Conservation (phyloP, 2,113 vertebrate genomes). For the Lontra canadensis region DNA sequence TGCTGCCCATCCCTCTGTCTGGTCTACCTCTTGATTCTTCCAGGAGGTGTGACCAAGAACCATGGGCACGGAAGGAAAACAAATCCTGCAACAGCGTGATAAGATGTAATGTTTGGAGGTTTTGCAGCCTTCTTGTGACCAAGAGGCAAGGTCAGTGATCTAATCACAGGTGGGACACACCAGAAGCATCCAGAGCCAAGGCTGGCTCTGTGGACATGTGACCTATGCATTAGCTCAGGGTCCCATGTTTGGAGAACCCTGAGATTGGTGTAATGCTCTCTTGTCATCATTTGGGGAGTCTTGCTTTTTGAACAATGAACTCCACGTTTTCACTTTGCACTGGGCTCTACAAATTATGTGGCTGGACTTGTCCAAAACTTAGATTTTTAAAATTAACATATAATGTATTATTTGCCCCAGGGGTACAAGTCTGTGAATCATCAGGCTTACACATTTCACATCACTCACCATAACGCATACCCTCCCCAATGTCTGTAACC, state of each 20-base stretch:
- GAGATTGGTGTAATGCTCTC: neutral
- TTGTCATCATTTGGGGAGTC: neutral
- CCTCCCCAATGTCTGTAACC: no score
- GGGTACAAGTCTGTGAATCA: no score
- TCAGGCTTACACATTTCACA: no score
- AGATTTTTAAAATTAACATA: neutral
- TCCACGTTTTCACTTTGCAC: neutral
- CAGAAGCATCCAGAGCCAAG: no score
- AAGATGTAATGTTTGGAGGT: neutral
- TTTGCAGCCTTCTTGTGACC: neutral
- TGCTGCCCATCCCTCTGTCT: neutral
- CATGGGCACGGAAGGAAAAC: neutral
- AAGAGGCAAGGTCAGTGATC: neutral
- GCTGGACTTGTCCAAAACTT: neutral
- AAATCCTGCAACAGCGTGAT: neutral
- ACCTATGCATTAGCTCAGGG: neutral
- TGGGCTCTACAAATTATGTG: neutral
- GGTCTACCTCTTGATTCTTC: neutral
- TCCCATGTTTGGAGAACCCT: neutral
- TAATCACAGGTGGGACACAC: neutral
- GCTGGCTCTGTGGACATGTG: accelerated
- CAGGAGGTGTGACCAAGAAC: neutral
- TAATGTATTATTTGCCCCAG: no score
- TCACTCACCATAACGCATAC: no score
- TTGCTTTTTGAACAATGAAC: neutral